Evolutionary conservation across 2,888 invertebrate species (phyloP), one percentile per base, ranked within the genome.

Genomic region (Drosophila ezoana): DNA sequence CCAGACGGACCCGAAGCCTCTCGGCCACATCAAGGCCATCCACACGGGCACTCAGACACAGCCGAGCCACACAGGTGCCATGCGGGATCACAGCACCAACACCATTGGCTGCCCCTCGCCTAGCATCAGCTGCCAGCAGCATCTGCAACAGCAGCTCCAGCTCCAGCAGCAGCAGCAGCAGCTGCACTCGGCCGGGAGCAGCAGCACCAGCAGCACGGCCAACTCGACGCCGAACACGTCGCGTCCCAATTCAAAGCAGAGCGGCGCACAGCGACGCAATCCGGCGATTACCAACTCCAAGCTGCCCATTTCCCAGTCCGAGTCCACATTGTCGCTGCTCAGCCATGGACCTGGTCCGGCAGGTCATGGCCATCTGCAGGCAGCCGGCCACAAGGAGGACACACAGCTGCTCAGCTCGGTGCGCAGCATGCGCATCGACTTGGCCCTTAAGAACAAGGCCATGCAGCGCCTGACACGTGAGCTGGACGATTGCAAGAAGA

Each of bases 371-470:
- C 93, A 93, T 69, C 52, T 35, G 10, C 54, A 35, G 35, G 10
- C 61, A 9, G 28, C 43, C 2, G 49, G 28, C 8, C 63, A 45
- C 14, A 96, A 95, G 90, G 96, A 96, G 82, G 96, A 96, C 77
- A 94, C 95, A 35, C 96, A 97, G 92, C 93, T 97, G 48, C 91
- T 96, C 23, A 96, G 96, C 0, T 96, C 96, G 0, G 96, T 97
- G 80, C 94, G 96, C 68, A 96, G 96, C 3, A 92, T 97, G 87
- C 95, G 96, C 89, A 92, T 95, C 0, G 97, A 97, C 87, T 90
- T 96, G 53, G 94, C 95, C 4, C 94, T 94, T 35, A 96, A 96
- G 90, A 96, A 96, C 83, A 95, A 96, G 78, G 94, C 94, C 2
- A 93, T 96, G 68, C 93, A 94, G 37, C 95, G 95, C 73, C 93